A percentile compares a stretch with the other conserved stretches of the same genome.
phyloP scores from a whole-genome alignment of 2,113 vertebrate species.

The Crotalus horridus region DNA sequence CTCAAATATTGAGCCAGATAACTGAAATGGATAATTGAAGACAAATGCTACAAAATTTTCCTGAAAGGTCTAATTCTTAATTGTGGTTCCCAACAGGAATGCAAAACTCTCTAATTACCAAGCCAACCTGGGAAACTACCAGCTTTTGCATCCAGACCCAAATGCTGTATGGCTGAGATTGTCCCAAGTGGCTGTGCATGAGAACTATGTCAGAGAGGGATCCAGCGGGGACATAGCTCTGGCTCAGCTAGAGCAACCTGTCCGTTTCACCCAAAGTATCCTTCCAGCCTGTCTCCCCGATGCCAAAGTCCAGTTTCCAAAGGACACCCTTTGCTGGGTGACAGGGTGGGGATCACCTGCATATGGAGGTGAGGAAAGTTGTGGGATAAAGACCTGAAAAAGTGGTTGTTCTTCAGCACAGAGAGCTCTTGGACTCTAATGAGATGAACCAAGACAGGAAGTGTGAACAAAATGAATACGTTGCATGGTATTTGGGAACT shows the following conservation, averaged over 20 bases:
- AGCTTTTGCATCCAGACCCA: slow-evolving; percentile 41
- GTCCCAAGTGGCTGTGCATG: slow-evolving; percentile 46
- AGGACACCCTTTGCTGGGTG: slow-evolving; percentile 51
- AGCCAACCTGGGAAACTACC: slow-evolving; percentile 53
- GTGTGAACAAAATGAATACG: neutral
- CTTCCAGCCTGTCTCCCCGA: slow-evolving; percentile 59
- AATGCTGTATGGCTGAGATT: slow-evolving; percentile 44
- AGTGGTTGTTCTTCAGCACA: neutral
- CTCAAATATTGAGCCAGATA: neutral
- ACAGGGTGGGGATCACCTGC: slow-evolving; percentile 61
- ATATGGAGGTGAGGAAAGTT: slow-evolving; percentile 42
- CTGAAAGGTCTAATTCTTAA: neutral
- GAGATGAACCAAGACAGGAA: neutral
- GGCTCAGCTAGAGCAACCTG: slow-evolving; percentile 40
- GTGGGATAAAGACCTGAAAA: neutral
- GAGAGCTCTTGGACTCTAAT: neutral
- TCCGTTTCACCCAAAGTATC: slow-evolving; percentile 48
- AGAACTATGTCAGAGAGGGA: slow-evolving; percentile 43
- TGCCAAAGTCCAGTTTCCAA: slow-evolving; percentile 9
- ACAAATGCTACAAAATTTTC: neutral
- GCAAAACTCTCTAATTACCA: neutral
- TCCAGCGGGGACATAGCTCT: slow-evolving; percentile 55
- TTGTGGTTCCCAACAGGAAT: neutral
- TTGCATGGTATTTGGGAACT: neutral
- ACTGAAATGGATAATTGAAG: neutral